A percentile compares a stretch with the other conserved stretches of the same genome.
phyloP scores from a whole-genome alignment of 2,888 invertebrate genomes.

The Candidula unifasciata region DNA sequence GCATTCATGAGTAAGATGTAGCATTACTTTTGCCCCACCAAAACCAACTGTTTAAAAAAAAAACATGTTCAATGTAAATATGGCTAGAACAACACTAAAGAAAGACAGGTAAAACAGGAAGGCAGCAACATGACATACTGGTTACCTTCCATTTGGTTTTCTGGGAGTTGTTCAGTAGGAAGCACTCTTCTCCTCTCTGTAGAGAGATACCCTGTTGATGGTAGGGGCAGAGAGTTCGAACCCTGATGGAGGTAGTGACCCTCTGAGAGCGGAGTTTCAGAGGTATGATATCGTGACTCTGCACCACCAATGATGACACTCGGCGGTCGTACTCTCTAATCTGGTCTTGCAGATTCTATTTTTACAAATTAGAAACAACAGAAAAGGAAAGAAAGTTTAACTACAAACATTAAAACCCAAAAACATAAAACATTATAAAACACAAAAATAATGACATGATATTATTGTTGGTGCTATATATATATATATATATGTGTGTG shows the following conservation, averaged over 20 bases:
- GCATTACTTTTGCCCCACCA: too few species aligned
- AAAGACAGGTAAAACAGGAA: neutral
- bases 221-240: constrained; percentile 95
- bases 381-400: too few species aligned
- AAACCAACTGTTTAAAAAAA: too few species aligned
- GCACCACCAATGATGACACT: constrained; percentile 88
- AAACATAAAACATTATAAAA: too few species aligned
- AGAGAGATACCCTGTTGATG: constrained; percentile 91
- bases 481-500: too few species aligned
- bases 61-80: too few species aligned
- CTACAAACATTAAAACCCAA: too few species aligned
- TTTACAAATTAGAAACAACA: too few species aligned
- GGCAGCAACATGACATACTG: neutral
- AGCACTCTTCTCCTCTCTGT: constrained; percentile 93
- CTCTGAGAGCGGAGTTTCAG: constrained; percentile 93
- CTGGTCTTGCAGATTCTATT: constrained; percentile 91
- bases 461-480: too few species aligned
- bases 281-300: constrained; percentile 90
- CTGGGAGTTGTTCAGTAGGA: constrained; percentile 94
- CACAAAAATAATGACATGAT: too few species aligned
- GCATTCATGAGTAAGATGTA: too few species aligned
- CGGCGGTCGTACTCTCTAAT: constrained; percentile 91
- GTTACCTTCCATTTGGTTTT: constrained; percentile 90
- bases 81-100: too few species aligned
- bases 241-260: constrained; percentile 88